Evolutionary conservation across 2,888 invertebrate genomes (phyloP).

Genomic region (Criorhina ranunculi): DNA sequence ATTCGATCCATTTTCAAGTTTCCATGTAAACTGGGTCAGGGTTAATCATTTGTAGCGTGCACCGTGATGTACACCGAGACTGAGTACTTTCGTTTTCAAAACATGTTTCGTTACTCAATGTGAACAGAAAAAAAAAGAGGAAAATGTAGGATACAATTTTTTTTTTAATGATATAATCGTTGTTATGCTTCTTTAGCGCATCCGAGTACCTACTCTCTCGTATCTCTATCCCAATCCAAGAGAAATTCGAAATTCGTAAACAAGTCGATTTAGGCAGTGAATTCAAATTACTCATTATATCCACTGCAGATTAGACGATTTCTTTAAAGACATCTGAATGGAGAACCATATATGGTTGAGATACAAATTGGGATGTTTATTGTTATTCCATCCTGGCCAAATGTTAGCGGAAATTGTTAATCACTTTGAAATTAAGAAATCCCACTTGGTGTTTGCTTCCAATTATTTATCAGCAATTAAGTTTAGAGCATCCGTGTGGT

Average conservation of each 20-base stretch:
- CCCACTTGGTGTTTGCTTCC: not conserved
- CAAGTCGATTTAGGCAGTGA: not conserved
- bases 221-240: not conserved
- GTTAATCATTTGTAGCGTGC: constrained; percentile 58
- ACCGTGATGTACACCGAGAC: constrained; percentile 25
- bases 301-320: not conserved
- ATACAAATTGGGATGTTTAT: not conserved
- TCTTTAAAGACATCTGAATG: not conserved
- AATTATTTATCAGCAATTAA: not conserved
- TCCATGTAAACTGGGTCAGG: constrained; percentile 71
- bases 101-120: constrained; percentile 61
- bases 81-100: constrained; percentile 69
- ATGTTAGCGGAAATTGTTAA: not conserved
- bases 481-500: not conserved
- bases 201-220: not conserved
- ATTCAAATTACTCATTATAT: not conserved
- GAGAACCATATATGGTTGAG: not conserved
- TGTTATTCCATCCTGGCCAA: not conserved
- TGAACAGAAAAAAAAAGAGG: not conserved
- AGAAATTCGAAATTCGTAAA: not conserved
- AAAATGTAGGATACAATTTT: not conserved
- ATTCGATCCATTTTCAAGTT: constrained; percentile 71
- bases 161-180: not conserved
- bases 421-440: not conserved
- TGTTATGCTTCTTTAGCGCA: constrained; percentile 8